Percentiles rank a stretch among this genome's conserved stretches.
Evolutionary conservation across 2,797 vertebrate species (phyloP).

Genomic region (Hippopotamyrus pictus): DNA sequence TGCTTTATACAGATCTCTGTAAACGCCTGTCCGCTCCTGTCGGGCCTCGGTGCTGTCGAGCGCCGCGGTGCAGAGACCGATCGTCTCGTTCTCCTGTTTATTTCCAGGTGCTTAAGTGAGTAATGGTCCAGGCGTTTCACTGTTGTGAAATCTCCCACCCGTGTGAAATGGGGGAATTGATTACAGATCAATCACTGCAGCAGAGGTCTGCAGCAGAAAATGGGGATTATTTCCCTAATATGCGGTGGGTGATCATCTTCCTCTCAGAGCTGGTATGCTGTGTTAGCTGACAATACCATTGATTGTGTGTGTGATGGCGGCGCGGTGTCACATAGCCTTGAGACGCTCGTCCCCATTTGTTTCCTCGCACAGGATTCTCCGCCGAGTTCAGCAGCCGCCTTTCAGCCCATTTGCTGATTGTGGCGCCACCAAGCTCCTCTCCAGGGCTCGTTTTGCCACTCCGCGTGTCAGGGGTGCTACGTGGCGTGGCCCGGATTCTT

Average conservation of each 20-base stretch:
- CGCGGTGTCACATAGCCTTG: neutral
- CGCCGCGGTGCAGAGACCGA: neutral
- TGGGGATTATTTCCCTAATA: neutral
- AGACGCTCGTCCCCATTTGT: neutral
- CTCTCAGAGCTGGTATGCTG: neutral
- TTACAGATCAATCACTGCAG: neutral
- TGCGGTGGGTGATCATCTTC: neutral
- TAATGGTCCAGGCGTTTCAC: neutral
- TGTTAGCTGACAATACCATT: neutral
- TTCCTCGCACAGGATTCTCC: neutral
- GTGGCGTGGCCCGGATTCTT: neutral
- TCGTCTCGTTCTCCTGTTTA: neutral
- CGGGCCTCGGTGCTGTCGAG: neutral
- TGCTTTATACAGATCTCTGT: neutral
- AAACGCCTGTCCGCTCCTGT: neutral
- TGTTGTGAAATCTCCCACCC: neutral
- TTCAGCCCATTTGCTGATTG: neutral
- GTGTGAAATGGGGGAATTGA: neutral
- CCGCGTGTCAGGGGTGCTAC: neutral
- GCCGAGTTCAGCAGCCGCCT: neutral
- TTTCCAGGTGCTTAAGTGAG: neutral
- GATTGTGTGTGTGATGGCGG: neutral
- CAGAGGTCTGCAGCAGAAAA: neutral
- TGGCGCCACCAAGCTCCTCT: neutral
- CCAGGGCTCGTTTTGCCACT: neutral